phyloP scores from a whole-genome alignment of 2,888 invertebrate genomes.

The Luffia ferchaultella region DNA sequence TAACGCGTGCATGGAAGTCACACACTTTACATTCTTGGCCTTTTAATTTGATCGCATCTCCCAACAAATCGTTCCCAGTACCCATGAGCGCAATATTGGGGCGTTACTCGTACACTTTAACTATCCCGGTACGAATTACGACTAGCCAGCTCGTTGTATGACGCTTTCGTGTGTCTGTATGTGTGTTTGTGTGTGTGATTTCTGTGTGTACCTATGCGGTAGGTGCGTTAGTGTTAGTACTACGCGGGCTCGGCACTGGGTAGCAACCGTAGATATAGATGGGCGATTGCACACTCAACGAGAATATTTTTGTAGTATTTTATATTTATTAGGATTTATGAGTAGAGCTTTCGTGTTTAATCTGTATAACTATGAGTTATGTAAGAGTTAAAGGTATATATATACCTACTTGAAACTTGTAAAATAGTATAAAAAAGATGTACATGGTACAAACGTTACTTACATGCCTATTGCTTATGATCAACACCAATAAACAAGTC shows the following conservation, averaged over 20 bases:
- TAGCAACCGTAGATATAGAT: neutral
- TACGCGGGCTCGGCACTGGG: neutral
- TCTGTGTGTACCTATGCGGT: neutral
- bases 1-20: neutral
- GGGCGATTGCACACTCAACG: neutral
- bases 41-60: slow-evolving; percentile 6
- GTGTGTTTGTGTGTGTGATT: no score
- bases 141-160: slow-evolving; percentile 25
- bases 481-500: no score
- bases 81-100: slow-evolving; percentile 40
- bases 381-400: no score
- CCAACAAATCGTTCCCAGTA: slow-evolving; percentile 4
- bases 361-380: no score
- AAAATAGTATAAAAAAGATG: no score
- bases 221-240: neutral
- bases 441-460: no score
- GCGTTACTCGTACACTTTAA: slow-evolving; percentile 42
- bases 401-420: no score
- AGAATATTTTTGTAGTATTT: no score
- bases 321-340: no score
- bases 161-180: slow-evolving; percentile 7
- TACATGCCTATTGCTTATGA: no score
- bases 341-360: no score
- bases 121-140: slow-evolving; percentile 42
- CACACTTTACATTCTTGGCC: neutral